Conservation (phyloP, 2,113 vertebrate species). For the Platycercus adscitus region DNA sequence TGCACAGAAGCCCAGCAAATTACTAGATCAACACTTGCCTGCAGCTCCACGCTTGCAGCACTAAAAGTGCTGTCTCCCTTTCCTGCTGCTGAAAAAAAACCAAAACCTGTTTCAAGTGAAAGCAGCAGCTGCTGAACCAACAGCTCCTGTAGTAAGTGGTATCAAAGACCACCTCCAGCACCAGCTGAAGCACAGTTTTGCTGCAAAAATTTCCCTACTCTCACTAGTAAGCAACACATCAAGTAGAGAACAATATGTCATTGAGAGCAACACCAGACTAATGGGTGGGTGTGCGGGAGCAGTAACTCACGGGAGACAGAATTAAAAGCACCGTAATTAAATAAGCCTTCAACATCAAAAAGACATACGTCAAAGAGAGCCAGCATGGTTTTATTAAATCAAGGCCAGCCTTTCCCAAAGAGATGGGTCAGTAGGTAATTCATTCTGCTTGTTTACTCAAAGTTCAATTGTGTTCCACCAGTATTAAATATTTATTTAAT, state of each 20-base stretch:
- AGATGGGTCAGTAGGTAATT: neutral
- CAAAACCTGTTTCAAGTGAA: neutral
- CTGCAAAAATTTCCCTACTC: neutral
- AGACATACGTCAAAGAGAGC: neutral
- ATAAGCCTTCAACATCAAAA: neutral
- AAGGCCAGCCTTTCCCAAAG: neutral
- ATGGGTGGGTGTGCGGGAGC: neutral
- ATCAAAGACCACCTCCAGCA: neutral
- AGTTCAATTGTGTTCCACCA: neutral
- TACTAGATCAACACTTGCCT: neutral
- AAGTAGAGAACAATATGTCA: neutral
- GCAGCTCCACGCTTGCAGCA: neutral
- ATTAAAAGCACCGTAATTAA: neutral
- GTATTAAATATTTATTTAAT: slow-evolving; percentile 8
- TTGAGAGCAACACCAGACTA: neutral
- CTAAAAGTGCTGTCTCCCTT: neutral
- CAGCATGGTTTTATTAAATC: neutral
- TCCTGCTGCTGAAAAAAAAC: neutral
- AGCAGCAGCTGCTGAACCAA: neutral
- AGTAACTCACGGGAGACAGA: neutral
- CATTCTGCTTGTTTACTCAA: neutral
- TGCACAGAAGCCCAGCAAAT: neutral
- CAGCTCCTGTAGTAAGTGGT: neutral
- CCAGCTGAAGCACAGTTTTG: neutral
- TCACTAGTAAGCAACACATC: neutral